Evolutionary conservation across 2,113 vertebrate species (phyloP).

Genomic region (Strix uralensis): DNA sequence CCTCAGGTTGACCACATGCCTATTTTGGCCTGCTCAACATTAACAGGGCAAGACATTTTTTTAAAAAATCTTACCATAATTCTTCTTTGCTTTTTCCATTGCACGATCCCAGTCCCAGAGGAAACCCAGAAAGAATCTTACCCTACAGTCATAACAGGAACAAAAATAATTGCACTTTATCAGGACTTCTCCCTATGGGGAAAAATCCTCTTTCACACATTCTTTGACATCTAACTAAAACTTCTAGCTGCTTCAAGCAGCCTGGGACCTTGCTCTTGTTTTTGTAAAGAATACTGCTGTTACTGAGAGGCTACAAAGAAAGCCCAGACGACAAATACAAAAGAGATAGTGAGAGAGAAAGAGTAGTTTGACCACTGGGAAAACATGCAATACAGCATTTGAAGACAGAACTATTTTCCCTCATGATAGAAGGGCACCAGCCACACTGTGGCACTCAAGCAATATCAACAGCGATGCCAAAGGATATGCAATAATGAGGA

Average conservation of each 20-base stretch:
- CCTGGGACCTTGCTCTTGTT: background rate
- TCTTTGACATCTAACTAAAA: conserved; percentile 19
- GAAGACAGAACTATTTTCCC: background rate
- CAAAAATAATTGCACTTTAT: background rate
- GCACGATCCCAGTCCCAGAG: background rate
- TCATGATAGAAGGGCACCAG: background rate
- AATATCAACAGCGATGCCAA: background rate
- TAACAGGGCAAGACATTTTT: background rate
- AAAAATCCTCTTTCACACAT: background rate
- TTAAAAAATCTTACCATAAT: background rate
- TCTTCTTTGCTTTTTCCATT: conserved; percentile 18
- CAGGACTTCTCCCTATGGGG: background rate
- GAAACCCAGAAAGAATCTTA: conserved; percentile 4
- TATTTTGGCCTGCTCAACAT: background rate
- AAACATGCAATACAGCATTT: background rate
- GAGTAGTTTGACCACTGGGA: background rate
- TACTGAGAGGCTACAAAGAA: background rate
- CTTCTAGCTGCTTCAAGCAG: background rate
- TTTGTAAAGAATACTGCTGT: background rate
- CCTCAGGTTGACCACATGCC: background rate
- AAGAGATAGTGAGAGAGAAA: background rate
- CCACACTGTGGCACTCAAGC: background rate
- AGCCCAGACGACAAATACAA: background rate
- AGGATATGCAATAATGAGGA: background rate
- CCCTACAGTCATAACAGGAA: conserved; percentile 19